phyloP scores from a whole-genome alignment of 2,888 invertebrate genomes.

The Bellardia bayeri region DNA sequence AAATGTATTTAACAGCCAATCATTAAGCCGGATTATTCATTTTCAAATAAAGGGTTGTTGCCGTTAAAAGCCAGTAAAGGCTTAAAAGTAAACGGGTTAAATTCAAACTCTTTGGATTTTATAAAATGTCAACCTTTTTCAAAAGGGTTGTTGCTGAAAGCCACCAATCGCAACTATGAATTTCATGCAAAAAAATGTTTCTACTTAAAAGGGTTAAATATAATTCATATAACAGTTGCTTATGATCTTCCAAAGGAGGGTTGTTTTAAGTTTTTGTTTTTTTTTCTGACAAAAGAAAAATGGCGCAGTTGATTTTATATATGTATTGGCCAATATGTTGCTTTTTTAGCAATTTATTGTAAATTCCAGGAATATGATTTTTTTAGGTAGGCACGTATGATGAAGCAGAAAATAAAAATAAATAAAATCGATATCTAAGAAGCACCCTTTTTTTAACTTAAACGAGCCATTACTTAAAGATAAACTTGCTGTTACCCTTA shows the following conservation, averaged over 20 bases:
- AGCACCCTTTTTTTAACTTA: constrained; percentile 69
- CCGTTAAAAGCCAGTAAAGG: not conserved
- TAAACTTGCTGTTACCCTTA: constrained; percentile 49
- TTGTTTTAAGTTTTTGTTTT: constrained; percentile 9
- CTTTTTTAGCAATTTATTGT: constrained; percentile 46
- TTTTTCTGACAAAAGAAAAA: constrained; percentile 10
- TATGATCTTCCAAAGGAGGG: constrained; percentile 51
- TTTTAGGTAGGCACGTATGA: constrained; percentile 48
- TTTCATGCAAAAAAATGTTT: not conserved
- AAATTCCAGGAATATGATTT: constrained; percentile 36
- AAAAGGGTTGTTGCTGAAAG: constrained; percentile 24
- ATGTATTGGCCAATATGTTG: not conserved
- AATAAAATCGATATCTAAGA: constrained; percentile 58
- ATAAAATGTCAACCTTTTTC: not conserved
- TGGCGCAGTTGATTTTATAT: constrained; percentile 35
- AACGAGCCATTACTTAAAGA: constrained; percentile 72
- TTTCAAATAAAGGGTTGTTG: constrained; percentile 1
- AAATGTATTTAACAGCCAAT: not conserved
- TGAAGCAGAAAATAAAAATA: constrained; percentile 18
- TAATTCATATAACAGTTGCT: not conserved
- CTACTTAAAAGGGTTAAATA: constrained; percentile 16
- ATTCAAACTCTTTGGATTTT: not conserved
- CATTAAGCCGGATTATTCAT: not conserved
- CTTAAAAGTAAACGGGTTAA: constrained; percentile 24
- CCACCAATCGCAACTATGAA: constrained; percentile 38